Conservation (phyloP, 2,113 vertebrate genomes). For the Setophaga kirtlandii region DNA sequence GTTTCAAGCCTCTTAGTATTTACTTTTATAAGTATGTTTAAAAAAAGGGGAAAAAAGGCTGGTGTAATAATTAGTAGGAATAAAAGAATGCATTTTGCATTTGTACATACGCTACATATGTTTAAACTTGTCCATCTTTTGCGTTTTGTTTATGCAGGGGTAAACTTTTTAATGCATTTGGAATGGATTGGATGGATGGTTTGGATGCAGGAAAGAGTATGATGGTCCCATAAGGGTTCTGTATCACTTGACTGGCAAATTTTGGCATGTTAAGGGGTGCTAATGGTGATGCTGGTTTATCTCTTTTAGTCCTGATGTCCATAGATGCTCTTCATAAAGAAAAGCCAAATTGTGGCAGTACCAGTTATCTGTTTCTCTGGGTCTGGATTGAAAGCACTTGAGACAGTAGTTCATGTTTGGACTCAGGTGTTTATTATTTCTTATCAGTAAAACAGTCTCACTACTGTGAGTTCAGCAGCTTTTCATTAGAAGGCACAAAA, state of each 20-base stretch:
- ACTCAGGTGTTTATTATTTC: too few species aligned
- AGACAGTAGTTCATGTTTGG: too few species aligned
- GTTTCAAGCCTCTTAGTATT: neutral
- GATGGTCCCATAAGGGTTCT: neutral
- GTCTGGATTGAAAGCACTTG: too few species aligned
- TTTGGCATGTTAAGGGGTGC: neutral
- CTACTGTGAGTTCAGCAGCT: too few species aligned
- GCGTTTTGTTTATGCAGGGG: neutral
- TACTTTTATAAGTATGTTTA: neutral
- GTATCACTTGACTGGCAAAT: neutral
- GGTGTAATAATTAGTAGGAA: neutral
- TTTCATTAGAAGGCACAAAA: too few species aligned
- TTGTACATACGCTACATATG: neutral
- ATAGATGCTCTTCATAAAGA: neutral
- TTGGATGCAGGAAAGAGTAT: neutral
- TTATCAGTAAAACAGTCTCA: too few species aligned
- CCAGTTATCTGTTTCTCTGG: too few species aligned
- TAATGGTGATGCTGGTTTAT: neutral
- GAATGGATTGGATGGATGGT: neutral
- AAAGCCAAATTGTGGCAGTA: neutral
- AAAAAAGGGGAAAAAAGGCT: neutral
- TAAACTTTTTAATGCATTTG: neutral
- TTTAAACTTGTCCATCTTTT: neutral
- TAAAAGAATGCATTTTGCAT: neutral
- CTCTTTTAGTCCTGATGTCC: neutral